These are phyloP conservation scores for Falco rusticolus DNA, from an alignment of 2,797 vertebrate species.

Conservation along the genomic window DNA sequence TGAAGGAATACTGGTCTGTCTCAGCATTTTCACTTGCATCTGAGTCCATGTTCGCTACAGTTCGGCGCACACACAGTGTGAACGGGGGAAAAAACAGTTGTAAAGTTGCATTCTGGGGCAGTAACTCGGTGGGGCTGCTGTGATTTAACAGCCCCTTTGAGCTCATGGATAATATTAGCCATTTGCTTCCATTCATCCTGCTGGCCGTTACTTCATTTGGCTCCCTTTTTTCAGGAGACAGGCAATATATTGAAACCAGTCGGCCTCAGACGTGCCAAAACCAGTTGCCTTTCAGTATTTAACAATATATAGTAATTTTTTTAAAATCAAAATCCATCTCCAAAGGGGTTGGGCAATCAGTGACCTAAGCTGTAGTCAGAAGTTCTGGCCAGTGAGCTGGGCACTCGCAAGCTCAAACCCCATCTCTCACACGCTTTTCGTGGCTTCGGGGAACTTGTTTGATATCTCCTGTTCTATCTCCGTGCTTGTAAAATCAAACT, in stretches of 20 bases:
- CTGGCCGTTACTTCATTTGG: not conserved
- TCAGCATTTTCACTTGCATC: not conserved
- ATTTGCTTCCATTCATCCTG: not conserved
- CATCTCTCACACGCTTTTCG: not conserved
- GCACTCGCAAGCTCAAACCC: not conserved
- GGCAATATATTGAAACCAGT: not conserved
- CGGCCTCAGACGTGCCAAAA: not conserved
- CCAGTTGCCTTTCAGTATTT: not conserved
- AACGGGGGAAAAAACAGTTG: not conserved
- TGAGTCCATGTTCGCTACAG: not conserved
- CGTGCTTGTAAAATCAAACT: not conserved
- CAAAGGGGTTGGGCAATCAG: not conserved
- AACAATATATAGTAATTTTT: not conserved
- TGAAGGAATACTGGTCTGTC: not conserved
- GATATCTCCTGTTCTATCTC: conserved; percentile 1
- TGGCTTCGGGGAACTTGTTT: not conserved
- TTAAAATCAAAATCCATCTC: not conserved
- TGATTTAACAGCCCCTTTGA: not conserved
- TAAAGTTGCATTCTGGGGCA: not conserved
- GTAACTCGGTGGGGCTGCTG: not conserved
- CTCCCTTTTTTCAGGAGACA: not conserved
- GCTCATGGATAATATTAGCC: not conserved
- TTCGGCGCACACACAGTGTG: fast-evolving
- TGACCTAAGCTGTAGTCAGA: not conserved
- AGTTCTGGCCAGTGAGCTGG: not conserved